Evolutionary conservation across 2,888 invertebrate genomes (phyloP).

Genomic region (Caenorhabditis sp.): DNA sequence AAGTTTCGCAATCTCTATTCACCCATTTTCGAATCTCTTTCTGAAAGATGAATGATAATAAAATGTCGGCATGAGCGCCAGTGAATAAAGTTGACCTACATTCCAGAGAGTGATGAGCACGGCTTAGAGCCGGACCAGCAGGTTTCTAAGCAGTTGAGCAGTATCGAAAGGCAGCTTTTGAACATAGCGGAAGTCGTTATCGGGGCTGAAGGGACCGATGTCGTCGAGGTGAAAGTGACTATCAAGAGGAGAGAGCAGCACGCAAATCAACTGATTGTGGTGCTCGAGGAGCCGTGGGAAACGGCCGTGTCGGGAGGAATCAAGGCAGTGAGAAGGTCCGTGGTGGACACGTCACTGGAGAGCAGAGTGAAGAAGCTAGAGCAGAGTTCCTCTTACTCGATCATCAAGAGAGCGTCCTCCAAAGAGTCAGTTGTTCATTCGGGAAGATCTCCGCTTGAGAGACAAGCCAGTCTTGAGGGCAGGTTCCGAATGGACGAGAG

Average conservation of each 20-base stretch:
- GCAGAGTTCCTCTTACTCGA: constrained; percentile 42
- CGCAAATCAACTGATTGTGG: constrained; percentile 58
- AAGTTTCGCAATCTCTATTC: constrained; percentile 39
- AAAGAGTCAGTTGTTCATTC: constrained; percentile 39
- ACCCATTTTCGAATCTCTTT: constrained; percentile 38
- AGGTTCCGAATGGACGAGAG: constrained; percentile 48
- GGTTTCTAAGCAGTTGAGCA: constrained; percentile 52
- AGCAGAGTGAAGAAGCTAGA: constrained; percentile 19
- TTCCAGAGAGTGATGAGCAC: constrained; percentile 50
- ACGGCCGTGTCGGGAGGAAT: constrained; percentile 12
- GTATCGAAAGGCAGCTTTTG: constrained; percentile 51
- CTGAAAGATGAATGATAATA: constrained; percentile 20
- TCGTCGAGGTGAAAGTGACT: constrained; percentile 40
- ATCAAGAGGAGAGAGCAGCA: constrained; percentile 45
- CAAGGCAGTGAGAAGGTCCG: constrained; percentile 16
- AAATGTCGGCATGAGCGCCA: constrained; percentile 25
- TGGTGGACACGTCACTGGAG: constrained; percentile 36
- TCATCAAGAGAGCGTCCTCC: constrained; percentile 31
- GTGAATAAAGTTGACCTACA: constrained; percentile 45
- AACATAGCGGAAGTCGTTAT: constrained; percentile 35
- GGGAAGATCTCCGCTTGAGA: constrained; percentile 31
- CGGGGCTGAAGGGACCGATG: constrained; percentile 33
- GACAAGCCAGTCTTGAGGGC: constrained; percentile 57
- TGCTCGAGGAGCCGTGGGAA: constrained; percentile 52
- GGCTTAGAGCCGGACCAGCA: constrained; percentile 43